Percentiles rank a stretch among this genome's conserved stretches.
These are phyloP conservation scores for Caenorhabditis sulstoni DNA, from an alignment of 2,888 invertebrate species.

Conservation along the genomic window DNA sequence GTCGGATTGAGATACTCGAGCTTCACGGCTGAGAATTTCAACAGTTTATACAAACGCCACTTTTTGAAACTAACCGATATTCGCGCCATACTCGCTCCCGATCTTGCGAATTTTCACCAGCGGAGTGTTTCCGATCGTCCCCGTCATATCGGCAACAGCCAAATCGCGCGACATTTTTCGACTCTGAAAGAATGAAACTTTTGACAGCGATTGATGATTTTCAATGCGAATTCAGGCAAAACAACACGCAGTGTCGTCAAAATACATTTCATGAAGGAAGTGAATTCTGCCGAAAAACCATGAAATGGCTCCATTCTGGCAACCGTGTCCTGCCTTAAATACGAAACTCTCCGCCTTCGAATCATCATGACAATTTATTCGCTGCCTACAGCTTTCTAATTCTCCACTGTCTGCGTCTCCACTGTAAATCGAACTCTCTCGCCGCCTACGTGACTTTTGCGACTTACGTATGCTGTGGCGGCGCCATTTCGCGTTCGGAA, in stretches of 20 bases:
- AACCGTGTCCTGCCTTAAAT: not conserved
- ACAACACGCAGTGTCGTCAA: too few relatives aligned
- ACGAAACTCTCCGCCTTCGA: not conserved
- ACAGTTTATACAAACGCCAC: too few relatives aligned
- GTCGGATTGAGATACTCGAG: conserved; percentile 79
- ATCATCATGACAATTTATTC: not conserved
- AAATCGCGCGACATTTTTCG: conserved; percentile 49
- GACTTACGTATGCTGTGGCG: not conserved
- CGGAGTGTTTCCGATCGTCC: conserved; percentile 75
- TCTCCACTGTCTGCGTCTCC: conserved; percentile 13
- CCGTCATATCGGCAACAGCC: conserved; percentile 51
- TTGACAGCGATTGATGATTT: too few relatives aligned
- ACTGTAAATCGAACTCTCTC: not conserved
- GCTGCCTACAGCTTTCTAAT: conserved; percentile 1
- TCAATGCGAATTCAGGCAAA: too few relatives aligned
- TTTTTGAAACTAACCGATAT: conserved; percentile 73
- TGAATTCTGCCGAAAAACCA: too few relatives aligned
- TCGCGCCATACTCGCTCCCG: conserved; percentile 69
- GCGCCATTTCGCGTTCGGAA: too few relatives aligned
- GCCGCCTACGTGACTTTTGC: conserved; percentile 18
- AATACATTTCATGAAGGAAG: too few relatives aligned
- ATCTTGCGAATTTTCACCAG: conserved; percentile 73
- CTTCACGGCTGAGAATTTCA: conserved; percentile 74
- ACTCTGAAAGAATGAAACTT: too few relatives aligned
- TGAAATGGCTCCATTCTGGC: too few relatives aligned